A percentile compares a stretch with the other conserved stretches of the same genome.
Evolutionary conservation across 1,140 invertebrate genomes (phyloP).

Genomic region (Meloidogyne hapla): DNA sequence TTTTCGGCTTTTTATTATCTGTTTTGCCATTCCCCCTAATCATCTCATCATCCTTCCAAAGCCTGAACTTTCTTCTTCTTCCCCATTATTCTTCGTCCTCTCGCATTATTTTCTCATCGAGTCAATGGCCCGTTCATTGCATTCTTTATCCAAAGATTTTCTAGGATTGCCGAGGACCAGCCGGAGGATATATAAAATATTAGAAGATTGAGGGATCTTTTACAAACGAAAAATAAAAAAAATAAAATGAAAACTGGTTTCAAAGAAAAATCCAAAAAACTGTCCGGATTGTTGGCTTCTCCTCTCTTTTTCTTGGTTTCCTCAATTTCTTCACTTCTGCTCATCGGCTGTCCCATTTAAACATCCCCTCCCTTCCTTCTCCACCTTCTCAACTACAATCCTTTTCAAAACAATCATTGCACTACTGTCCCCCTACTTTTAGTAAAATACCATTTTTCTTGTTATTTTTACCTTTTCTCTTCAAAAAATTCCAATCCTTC

Average conservation of each 20-base stretch:
- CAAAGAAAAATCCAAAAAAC: background rate
- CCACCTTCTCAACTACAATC: no score
- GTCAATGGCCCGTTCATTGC: constrained; percentile 1
- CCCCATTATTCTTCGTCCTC: background rate
- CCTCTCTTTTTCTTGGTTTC: background rate
- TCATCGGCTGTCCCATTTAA: background rate
- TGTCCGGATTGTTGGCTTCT: background rate
- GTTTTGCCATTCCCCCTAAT: no score
- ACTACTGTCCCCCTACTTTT: no score
- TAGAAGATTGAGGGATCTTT: background rate
- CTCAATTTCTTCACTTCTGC: background rate
- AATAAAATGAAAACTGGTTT: background rate
- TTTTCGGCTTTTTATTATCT: no score
- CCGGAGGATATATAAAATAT: background rate
- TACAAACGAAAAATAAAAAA: background rate
- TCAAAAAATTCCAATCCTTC: background rate
- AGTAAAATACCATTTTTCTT: no score
- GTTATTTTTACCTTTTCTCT: no score
- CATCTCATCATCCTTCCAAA: no score
- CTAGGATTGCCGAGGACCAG: background rate
- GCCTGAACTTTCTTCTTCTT: background rate
- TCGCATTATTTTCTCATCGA: background rate
- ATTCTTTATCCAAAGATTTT: background rate
- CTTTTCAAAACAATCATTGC: no score
- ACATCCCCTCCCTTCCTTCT: background rate